These are phyloP conservation scores for Myoxocephalus aenaeus DNA, from an alignment of 2,797 vertebrate genomes.

Conservation along the genomic window DNA sequence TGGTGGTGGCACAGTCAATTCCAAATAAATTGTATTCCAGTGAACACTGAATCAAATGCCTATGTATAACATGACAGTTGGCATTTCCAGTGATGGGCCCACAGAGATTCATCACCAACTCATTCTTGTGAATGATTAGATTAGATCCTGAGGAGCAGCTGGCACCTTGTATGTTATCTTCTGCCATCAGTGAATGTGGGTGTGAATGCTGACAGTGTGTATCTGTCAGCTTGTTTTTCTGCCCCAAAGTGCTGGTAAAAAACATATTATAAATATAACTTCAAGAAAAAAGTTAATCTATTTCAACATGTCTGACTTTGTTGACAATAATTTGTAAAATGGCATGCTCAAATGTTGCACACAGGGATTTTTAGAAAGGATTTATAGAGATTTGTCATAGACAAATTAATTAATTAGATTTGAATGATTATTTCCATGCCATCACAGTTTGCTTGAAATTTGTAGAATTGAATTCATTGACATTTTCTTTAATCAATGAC, in stretches of 20 bases:
- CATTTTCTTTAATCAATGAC: neutral
- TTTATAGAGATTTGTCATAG: neutral
- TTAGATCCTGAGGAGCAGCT: neutral
- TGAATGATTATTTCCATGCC: neutral
- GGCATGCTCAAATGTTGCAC: neutral
- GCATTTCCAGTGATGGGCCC: neutral
- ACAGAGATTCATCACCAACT: neutral
- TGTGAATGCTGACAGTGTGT: no score
- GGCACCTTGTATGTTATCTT: neutral
- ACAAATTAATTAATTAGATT: neutral
- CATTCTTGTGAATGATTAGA: neutral
- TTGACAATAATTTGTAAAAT: slow-evolving; percentile 5
- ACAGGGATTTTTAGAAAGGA: neutral
- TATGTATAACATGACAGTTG: neutral
- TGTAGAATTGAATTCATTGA: neutral
- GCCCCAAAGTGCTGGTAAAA: neutral
- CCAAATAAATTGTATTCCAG: slow-evolving; percentile 6
- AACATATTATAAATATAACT: neutral
- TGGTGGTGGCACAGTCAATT: slow-evolving; percentile 11
- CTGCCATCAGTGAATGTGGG: no score
- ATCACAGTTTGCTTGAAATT: neutral
- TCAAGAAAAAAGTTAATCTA: neutral
- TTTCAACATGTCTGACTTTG: neutral
- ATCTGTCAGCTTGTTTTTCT: neutral
- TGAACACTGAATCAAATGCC: neutral